Base-by-base conservation (phyloP, 1,140 invertebrate genomes). In the Drosophila miranda region DNA sequence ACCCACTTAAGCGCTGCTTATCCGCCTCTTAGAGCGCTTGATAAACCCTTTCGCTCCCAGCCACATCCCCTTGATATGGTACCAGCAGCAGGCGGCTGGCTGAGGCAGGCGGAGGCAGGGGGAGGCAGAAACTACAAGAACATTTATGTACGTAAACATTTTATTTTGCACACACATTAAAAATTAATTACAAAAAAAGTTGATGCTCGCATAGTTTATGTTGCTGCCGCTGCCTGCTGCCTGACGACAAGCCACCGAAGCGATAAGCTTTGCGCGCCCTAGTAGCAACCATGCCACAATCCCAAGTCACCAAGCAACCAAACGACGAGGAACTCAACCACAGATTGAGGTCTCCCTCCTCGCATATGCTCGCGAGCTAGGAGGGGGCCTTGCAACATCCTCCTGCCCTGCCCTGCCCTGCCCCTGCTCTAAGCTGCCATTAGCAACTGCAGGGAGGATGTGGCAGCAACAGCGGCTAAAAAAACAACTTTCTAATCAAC, bases 121-220 rank as follows among this genome's bases (percentile, higher is more conserved):
- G 68, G 64, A 71, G 58, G 23, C 60, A 78, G 59, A 78, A 62
- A 70, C 72, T 51, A 38, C 34, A 38, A 38, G 34, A 38, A 38
- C 63, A 74, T 74, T 75, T 87, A 61, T 61, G 75, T 60, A 61
- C 64, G 75, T 60, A 75, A 81, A 87, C 81, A 86, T 86, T 86
- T 87, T 74, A 87, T 86, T 86, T 87, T 74, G 69, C 78, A 71
- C 82, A 67, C 67, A 81, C 81, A 86, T 86, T 86, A 86, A 86
- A 86, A 86, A 86, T 86, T 87, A 86, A 86, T 86, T 86, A 86
- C 63, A 71, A 77, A 87, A 86, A 87, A 86, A 87, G 69, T 86
- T 87, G 74, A 51, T 73, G 69, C 21, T 7, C 9, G 49, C 67
- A 26, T 11, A 9, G 69, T 28, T 28, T 28, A 26, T 28, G 57